phyloP scores from a whole-genome alignment of 2,888 invertebrate genomes.

The Hyppa rectilinea region DNA sequence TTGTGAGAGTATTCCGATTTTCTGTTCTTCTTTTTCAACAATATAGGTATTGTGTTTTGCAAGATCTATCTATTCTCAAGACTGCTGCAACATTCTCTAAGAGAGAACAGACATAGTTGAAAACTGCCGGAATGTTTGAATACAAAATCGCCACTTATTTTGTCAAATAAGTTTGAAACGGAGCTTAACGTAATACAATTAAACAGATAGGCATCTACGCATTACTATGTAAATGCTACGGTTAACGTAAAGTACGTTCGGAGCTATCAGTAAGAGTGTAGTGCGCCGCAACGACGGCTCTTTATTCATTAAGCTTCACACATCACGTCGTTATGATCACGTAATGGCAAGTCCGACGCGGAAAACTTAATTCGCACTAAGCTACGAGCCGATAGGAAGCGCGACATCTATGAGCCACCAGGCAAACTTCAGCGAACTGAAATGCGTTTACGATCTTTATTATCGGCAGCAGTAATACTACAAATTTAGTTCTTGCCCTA shows the following conservation, averaged over 20 bases:
- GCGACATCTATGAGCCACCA: constrained; percentile 88
- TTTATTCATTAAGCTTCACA: constrained; percentile 68
- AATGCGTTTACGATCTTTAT: constrained; percentile 90
- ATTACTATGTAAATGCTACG: constrained; percentile 49
- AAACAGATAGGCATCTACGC: constrained; percentile 34
- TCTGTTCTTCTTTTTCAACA: not conserved
- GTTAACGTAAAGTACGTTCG: constrained; percentile 38
- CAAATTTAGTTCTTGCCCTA: constrained; percentile 91
- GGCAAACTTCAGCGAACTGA: constrained; percentile 88
- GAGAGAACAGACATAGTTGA: not conserved
- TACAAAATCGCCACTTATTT: constrained; percentile 5
- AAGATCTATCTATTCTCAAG: not conserved
- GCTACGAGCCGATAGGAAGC: constrained; percentile 70
- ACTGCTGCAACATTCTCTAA: not conserved
- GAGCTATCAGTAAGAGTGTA: constrained; percentile 42
- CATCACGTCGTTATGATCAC: constrained; percentile 67
- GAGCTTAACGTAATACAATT: constrained; percentile 31
- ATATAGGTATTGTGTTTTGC: not conserved
- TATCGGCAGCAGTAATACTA: constrained; percentile 88
- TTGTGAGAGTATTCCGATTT: not conserved
- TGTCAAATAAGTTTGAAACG: constrained; percentile 12
- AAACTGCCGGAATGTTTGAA: not conserved
- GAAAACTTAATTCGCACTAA: constrained; percentile 70
- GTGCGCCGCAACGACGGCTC: constrained; percentile 34
- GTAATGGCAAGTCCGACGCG: constrained; percentile 68